A percentile compares a stretch with the other conserved stretches of the same genome.
phyloP scores from a whole-genome alignment of 1,140 invertebrate genomes.

The Cryptotermes secundus region DNA sequence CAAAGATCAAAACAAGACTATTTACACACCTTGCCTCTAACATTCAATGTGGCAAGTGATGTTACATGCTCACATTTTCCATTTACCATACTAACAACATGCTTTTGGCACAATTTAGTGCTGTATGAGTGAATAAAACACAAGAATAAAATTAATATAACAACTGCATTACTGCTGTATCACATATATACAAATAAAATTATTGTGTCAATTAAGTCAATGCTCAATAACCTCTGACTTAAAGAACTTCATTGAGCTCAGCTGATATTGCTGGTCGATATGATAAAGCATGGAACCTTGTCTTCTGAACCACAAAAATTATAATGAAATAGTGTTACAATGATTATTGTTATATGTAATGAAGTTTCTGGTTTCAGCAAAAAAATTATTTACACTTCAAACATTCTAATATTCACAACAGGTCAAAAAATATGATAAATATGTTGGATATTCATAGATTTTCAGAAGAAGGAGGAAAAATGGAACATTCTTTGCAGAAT shows the following conservation, averaged over 20 bases:
- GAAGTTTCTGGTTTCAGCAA: constrained; percentile 14
- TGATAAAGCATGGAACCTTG: not conserved
- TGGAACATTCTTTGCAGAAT: not conserved
- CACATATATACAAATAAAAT: not conserved
- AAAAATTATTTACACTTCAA: not conserved
- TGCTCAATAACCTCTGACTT: not conserved
- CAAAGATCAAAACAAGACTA: not conserved
- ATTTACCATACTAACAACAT: not conserved
- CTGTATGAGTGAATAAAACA: constrained; percentile 14
- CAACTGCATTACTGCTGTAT: not conserved
- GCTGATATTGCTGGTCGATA: constrained; percentile 2
- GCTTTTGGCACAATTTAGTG: not conserved
- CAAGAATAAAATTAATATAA: not conserved
- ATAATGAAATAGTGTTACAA: not conserved
- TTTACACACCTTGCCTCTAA: not conserved
- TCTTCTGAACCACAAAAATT: not conserved
- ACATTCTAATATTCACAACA: not conserved
- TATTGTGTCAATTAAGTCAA: not conserved
- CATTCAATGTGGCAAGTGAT: not conserved
- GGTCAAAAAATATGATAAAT: not conserved
- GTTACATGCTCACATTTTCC: not conserved
- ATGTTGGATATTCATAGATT: not conserved
- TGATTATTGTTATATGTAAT: not conserved
- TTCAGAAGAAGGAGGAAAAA: not conserved
- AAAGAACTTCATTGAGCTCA: not conserved